Percentiles rank a stretch among this genome's conserved stretches.
Conservation (phyloP, 2,888 invertebrate species). For the Chironomus riparius region DNA sequence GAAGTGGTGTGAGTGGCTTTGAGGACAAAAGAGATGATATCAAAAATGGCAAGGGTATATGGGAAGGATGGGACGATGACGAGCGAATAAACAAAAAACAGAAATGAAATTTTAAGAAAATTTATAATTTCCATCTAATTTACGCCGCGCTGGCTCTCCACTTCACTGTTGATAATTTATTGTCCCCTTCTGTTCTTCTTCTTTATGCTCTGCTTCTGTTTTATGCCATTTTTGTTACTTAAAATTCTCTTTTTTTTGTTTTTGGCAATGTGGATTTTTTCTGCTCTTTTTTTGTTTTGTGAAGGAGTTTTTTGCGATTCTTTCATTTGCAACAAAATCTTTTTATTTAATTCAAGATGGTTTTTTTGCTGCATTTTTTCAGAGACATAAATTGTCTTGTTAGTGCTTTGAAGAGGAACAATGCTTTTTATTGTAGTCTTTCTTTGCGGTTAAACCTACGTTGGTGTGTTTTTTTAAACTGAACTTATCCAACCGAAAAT, state of each 20-base stretch:
- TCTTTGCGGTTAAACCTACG: not conserved
- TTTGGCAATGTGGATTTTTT: not conserved
- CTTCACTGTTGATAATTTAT: slow-evolving; percentile 17
- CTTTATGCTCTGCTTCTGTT: not conserved
- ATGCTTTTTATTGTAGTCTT: not conserved
- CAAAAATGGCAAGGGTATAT: not conserved
- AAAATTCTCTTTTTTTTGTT: slow-evolving; percentile 13
- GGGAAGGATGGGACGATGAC: not conserved
- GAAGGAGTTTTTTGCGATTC: not conserved
- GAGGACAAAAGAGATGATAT: no score
- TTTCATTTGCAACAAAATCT: not conserved
- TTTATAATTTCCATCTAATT: slow-evolving; percentile 25
- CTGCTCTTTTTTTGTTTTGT: not conserved
- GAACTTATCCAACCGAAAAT: no score
- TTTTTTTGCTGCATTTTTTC: not conserved
- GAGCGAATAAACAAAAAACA: not conserved
- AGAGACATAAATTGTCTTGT: not conserved
- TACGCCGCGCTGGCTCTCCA: not conserved
- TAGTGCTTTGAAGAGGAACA: not conserved
- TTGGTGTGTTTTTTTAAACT: not conserved
- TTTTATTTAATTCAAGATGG: no score
- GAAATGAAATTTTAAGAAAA: not conserved
- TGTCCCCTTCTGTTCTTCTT: slow-evolving; percentile 12
- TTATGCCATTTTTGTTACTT: slow-evolving; percentile 2
- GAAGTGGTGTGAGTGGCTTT: no score